These are phyloP conservation scores for Temnothorax rugatulus DNA, from an alignment of 2,888 invertebrate genomes.

Conservation along the genomic window DNA sequence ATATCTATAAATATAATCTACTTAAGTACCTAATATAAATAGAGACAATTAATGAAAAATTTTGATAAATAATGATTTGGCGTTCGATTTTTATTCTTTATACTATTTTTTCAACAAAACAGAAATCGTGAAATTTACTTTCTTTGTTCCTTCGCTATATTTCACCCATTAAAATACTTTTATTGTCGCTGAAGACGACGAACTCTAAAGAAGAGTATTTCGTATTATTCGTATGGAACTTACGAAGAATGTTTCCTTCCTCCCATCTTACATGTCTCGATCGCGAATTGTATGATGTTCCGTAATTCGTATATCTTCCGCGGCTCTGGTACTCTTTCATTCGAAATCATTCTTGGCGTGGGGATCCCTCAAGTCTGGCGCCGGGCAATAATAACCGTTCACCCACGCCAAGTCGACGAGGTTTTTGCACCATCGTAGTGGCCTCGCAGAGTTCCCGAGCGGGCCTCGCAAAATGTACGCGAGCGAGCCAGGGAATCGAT, in stretches of 20 bases:
- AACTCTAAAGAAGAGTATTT: background rate
- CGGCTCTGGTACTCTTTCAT: constrained; percentile 61
- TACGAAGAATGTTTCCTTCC: background rate
- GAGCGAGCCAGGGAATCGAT: constrained; percentile 54
- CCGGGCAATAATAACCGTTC: constrained; percentile 83
- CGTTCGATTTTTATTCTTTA: background rate
- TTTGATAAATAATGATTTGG: background rate
- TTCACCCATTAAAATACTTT: background rate
- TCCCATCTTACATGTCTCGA: background rate
- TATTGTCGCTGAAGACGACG: background rate
- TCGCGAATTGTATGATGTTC: background rate
- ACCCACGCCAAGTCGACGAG: constrained; percentile 79
- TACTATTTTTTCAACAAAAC: background rate
- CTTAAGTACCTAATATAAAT: background rate
- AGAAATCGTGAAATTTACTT: background rate
- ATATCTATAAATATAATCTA: background rate
- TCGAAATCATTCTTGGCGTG: constrained; percentile 68
- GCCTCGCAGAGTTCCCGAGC: constrained; percentile 35
- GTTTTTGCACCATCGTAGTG: constrained; percentile 68
- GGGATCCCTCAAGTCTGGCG: constrained; percentile 78
- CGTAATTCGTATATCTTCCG: background rate
- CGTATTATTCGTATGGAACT: background rate
- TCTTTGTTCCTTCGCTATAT: background rate
- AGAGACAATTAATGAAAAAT: background rate
- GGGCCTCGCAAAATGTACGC: constrained; percentile 36